A percentile compares a stretch with the other conserved stretches of the same genome.
Conservation (phyloP, 2,888 invertebrate genomes). For the Aspidapion aeneum region DNA sequence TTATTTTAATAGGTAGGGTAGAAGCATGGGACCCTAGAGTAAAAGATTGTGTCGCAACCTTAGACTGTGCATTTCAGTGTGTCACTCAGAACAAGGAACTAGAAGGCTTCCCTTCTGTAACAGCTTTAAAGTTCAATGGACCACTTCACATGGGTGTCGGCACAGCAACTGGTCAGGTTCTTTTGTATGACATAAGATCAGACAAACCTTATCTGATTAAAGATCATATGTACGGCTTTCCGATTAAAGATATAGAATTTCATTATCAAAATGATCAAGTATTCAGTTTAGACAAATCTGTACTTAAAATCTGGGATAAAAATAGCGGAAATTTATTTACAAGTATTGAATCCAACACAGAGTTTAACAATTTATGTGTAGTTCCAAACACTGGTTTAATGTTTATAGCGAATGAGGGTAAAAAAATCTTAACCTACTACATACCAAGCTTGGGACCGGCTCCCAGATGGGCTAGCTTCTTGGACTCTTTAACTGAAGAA, state of each 20-base stretch:
- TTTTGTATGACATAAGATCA: constrained; percentile 93
- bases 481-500: constrained; percentile 96
- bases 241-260: constrained; percentile 86
- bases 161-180: constrained; percentile 88
- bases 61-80: constrained; percentile 78
- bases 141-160: constrained; percentile 83
- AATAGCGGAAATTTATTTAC: constrained; percentile 91
- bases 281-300: constrained; percentile 83
- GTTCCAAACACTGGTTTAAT: constrained; percentile 86
- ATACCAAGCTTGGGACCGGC: constrained; percentile 91
- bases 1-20: no score
- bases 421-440: constrained; percentile 93
- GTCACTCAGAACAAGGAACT: constrained; percentile 55
- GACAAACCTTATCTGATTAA: constrained; percentile 84
- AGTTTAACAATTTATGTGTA: constrained; percentile 90
- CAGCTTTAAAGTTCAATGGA: constrained; percentile 75
- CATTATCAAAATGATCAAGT: constrained; percentile 76
- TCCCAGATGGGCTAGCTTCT: constrained; percentile 95
- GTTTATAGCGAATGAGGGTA: constrained; percentile 92
- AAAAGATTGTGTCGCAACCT: constrained; percentile 67
- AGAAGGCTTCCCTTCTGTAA: constrained; percentile 66
- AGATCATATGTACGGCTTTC: constrained; percentile 92
- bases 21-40: constrained; percentile 97
- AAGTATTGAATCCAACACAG: constrained; percentile 79
- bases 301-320: constrained; percentile 89